Base-by-base conservation (phyloP, 2,113 vertebrate genomes). In the Psettodes erumei region DNA sequence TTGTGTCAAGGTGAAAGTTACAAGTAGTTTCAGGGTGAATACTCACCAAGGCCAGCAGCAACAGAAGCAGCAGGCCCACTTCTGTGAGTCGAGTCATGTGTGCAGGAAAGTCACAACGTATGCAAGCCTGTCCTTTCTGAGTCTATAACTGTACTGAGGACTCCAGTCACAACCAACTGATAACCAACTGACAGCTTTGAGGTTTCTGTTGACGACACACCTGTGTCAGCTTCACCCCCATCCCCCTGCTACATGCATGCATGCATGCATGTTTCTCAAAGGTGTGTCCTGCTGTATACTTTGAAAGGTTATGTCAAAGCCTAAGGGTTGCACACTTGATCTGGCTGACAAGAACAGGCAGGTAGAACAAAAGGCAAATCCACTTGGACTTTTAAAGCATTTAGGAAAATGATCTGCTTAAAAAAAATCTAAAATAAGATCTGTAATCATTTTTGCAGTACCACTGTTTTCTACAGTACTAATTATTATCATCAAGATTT, bases 31-130 rank as follows among this genome's bases (percentile, higher is more conserved):
- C 18, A 21, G 43, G n/a, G 8, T 16, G 8, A 43, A 23, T 58
- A 91, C 90, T 91, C 72, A 91, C 90, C 86, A 84, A 23, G 5
- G 72, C 63, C 61, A 86, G 19, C 21, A 54, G 2, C 3, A 82
- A 25, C 9, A 88, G 59, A 16, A 90, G 74, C 66, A 89, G 68
- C 18, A 85, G 66, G 16, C 60, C 63, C 32, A 77, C n/a, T 47
- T 25, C 65, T 45, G 64, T 7, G 0, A 68, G 27, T 19, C 43
- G 6, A 27, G 69, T 77, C 88, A 91, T 88, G 48, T 33, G 1
- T 45, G 28, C 37, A 27, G 42, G 8, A 9, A 50, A 6, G 10
- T 1, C 32, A 6, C 51, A 54, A 63, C 23, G 27, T 30, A 10
- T 25, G 7, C 11, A 56, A 23, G 15, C 32, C 48, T 53, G 47